Base-by-base conservation (phyloP, 2,113 vertebrate species). In the Grallaria varia region DNA sequence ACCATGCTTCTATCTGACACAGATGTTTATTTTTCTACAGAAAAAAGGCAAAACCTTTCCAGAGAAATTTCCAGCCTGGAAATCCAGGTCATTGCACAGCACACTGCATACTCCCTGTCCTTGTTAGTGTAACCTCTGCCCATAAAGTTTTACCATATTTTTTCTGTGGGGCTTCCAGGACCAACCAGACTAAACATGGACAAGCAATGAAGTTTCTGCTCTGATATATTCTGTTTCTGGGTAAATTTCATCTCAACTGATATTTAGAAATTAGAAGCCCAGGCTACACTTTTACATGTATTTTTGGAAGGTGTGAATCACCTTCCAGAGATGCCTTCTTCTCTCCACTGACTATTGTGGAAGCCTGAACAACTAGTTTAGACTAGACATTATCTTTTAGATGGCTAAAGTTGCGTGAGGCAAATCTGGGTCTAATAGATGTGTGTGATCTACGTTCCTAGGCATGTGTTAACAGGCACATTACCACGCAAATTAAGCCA, bases 401-500 rank as follows among this genome's bases (percentile, higher is more conserved):
- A 95, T 95, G 94, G 83, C 93, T 95, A 67, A 96, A 87, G 91
- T 95, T 96, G 78, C 6, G 3, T 84, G 86, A 93, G 73, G 68
- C 86, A 89, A 92, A 95, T 95, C 84, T 97, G 91, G 47, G 89
- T 84, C 93, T 96, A 95, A 96, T 58, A 97, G 94, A 93, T 8
- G 6, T 91, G 86, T 90, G 94, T 97, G 96, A 96, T 84, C 93
- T 96, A 93, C 2, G 4, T 84, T 86, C 76, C 82, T 93, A 90
- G 95, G 95, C 90, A 92, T 96, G 93, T 95, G 93, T 94, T 96
- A 97, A 96, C 88, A 97, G 95, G 87, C 95, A 94, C 88, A 96
- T 96, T 95, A 96, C 88, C 93, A 95, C 95, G 86, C 92, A 94
- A 92, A 92, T 97, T 97, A 95, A 94, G 95, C 93, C 96, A 97